phyloP scores from a whole-genome alignment of 92 coral and sea anemone species.

The Virgularia gustaviana region DNA sequence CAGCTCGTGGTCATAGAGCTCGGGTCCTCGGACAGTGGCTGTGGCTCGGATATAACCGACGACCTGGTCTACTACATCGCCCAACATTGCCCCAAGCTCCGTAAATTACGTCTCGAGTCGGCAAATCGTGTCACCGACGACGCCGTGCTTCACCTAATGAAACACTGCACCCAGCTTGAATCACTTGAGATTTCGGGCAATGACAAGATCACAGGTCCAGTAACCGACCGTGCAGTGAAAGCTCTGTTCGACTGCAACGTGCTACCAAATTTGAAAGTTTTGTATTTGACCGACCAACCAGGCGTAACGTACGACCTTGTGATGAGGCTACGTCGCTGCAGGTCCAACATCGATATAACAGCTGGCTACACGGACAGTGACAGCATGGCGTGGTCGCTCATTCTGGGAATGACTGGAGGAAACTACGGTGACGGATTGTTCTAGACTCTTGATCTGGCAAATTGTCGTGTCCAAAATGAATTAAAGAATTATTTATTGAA shows the following conservation, averaged over 20 bases:
- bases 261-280: conserved; percentile 65
- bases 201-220: conserved; percentile 72
- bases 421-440: conserved; percentile 83
- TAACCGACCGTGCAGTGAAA: conserved; percentile 75
- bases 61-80: conserved; percentile 71
- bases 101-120: conserved; percentile 88
- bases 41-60: conserved; percentile 78
- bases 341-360: conserved; percentile 76
- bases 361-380: conserved; percentile 97
- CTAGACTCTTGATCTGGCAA: conserved; percentile 7
- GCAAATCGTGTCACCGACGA: conserved; percentile 69
- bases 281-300: conserved; percentile 77
- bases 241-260: conserved; percentile 61
- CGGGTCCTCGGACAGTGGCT: conserved; percentile 78
- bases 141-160: conserved; percentile 65
- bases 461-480: neutral
- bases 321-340: conserved; percentile 87
- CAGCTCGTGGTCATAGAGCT: conserved; percentile 71
- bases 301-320: conserved; percentile 73
- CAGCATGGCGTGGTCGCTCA: conserved; percentile 85
- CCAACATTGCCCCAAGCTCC: conserved; percentile 71
- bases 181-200: conserved; percentile 89
- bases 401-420: conserved; percentile 89
- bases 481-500: no score
- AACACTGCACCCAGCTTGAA: conserved; percentile 71